These are phyloP conservation scores for Brachionus rubens DNA, from an alignment of 1,140 invertebrate species.

Conservation along the genomic window DNA sequence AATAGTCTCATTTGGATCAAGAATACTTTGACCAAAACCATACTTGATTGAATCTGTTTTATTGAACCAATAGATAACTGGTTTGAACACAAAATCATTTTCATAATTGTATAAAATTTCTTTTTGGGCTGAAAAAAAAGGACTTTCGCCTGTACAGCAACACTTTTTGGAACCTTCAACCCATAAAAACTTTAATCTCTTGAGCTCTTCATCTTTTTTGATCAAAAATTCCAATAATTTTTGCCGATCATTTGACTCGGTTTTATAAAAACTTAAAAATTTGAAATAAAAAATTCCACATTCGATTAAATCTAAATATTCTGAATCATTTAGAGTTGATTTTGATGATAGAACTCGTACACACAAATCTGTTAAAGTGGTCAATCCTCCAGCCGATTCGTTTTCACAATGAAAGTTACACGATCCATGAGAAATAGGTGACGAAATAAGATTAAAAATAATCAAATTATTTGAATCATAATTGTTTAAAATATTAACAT, in stretches of 20 bases:
- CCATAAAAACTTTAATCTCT: slow-evolving; percentile 15
- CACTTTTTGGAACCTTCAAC: not conserved
- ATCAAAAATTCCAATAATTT: not conserved
- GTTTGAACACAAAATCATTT: not conserved
- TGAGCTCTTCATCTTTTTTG: not conserved
- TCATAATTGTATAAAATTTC: not conserved
- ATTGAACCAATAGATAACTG: not conserved
- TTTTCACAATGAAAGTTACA: slow-evolving; percentile 30
- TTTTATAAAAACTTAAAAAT: not conserved
- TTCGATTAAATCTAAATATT: not conserved
- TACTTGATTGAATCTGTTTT: not conserved
- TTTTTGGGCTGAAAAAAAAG: not conserved
- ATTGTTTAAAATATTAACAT: not conserved
- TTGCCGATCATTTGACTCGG: not conserved
- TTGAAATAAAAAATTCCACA: slow-evolving; percentile 21
- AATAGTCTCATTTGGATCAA: not conserved
- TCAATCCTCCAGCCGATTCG: not conserved
- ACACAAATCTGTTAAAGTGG: not conserved
- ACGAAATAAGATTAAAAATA: not conserved
- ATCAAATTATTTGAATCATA: not conserved
- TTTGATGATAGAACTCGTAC: not conserved
- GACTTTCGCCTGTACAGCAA: not conserved
- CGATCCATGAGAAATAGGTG: not conserved
- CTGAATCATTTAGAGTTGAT: not conserved
- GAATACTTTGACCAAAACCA: slow-evolving; percentile 19